Conservation (phyloP, 2,113 vertebrate genomes). For the Poecilia latipinna region DNA sequence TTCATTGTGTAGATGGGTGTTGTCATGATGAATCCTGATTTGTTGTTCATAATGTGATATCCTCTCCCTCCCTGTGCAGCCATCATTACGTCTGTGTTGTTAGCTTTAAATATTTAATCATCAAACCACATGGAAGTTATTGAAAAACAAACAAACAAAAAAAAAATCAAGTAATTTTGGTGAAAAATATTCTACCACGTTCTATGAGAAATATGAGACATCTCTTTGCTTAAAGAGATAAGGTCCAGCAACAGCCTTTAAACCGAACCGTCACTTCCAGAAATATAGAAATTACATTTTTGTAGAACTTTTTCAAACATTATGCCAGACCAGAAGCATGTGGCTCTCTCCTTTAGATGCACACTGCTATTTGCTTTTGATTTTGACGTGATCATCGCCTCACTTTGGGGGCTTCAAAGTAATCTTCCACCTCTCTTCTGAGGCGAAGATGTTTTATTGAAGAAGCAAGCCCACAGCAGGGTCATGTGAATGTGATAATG, state of each 20-base stretch:
- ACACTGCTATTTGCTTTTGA: slow-evolving; percentile 48
- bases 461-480: slow-evolving; percentile 37
- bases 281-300: neutral
- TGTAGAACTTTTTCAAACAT: slow-evolving; percentile 19
- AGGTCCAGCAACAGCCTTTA: neutral
- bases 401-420: slow-evolving; percentile 50
- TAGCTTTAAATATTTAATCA: too few species aligned
- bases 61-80: too few species aligned
- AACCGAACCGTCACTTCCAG: neutral
- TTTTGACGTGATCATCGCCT: slow-evolving; percentile 51
- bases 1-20: too few species aligned
- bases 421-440: slow-evolving; percentile 37
- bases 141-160: too few species aligned
- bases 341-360: slow-evolving; percentile 24
- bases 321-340: slow-evolving; percentile 18
- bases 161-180: neutral
- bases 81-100: too few species aligned
- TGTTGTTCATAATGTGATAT: too few species aligned
- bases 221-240: neutral
- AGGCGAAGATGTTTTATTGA: slow-evolving; percentile 61
- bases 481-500: slow-evolving; percentile 63
- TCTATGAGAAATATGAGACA: neutral
- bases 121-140: neutral
- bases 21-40: too few species aligned
- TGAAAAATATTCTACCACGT: neutral